Conservation (phyloP, 2,113 vertebrate species). For the Indri indri region DNA sequence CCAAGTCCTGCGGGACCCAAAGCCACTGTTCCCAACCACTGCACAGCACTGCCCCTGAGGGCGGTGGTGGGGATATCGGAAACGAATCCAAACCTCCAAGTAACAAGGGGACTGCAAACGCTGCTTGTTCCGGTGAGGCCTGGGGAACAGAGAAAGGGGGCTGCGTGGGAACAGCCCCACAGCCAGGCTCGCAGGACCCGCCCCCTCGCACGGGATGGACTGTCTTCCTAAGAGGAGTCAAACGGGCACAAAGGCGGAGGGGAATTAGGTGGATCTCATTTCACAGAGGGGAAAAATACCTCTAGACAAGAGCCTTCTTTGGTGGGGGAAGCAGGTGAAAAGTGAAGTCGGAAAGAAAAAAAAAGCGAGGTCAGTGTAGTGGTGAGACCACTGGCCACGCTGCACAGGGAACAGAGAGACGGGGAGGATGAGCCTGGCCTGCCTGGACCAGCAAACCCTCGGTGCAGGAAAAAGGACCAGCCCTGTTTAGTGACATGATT, state of each 20-base stretch:
- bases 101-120: neutral
- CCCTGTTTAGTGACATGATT: neutral
- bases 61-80: fast-evolving
- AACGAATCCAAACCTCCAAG: neutral
- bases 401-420: neutral
- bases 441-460: neutral
- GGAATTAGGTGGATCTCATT: neutral
- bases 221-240: neutral
- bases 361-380: neutral
- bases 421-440: neutral
- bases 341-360: neutral
- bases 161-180: neutral
- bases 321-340: neutral
- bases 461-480: neutral
- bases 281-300: neutral
- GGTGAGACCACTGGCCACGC: neutral
- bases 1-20: neutral
- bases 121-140: neutral
- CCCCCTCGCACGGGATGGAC: neutral
- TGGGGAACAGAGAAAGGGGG: neutral
- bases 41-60: neutral
- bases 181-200: neutral
- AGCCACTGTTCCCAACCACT: neutral
- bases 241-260: fast-evolving
- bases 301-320: neutral